These are phyloP conservation scores for Microtus ochrogaster DNA, from an alignment of 2,113 vertebrate genomes.

Conservation along the genomic window DNA sequence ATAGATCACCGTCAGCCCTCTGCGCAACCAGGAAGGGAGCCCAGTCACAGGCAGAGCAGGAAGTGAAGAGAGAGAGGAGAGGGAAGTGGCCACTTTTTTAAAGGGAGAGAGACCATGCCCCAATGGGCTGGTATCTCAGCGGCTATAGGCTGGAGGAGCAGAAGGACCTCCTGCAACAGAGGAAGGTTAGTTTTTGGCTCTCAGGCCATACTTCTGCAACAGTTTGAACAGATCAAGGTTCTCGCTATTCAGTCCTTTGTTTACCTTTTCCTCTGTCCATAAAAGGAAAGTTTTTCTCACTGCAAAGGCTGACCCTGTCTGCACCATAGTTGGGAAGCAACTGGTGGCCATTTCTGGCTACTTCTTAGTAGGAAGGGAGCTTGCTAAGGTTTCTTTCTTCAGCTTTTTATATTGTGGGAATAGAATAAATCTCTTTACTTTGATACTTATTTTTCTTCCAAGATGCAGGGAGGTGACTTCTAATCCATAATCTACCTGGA, in stretches of 20 bases:
- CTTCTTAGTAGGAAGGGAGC: not conserved
- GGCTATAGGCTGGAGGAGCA: no score
- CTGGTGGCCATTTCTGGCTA: not conserved
- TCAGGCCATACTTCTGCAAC: not conserved
- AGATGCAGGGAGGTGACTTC: not conserved
- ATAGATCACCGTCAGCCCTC: no score
- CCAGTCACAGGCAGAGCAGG: no score
- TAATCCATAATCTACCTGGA: not conserved
- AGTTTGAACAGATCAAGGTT: not conserved
- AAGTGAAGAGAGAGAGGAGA: no score
- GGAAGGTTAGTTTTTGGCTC: not conserved
- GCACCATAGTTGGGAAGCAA: not conserved
- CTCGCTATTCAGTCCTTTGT: not conserved
- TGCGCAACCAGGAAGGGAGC: no score
- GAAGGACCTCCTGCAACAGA: no score
- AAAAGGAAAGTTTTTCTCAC: no score
- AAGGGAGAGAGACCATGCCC: no score
- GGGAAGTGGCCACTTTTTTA: no score
- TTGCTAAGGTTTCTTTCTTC: not conserved
- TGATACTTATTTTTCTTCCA: not conserved
- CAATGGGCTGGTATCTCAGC: no score
- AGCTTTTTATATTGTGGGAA: not conserved
- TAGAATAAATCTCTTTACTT: not conserved
- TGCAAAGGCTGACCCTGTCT: not conserved
- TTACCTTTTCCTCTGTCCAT: not conserved